Evolutionary conservation across 2,113 vertebrate species (phyloP), one percentile per base, ranked within the genome.

Genomic region (Cariama cristata): DNA sequence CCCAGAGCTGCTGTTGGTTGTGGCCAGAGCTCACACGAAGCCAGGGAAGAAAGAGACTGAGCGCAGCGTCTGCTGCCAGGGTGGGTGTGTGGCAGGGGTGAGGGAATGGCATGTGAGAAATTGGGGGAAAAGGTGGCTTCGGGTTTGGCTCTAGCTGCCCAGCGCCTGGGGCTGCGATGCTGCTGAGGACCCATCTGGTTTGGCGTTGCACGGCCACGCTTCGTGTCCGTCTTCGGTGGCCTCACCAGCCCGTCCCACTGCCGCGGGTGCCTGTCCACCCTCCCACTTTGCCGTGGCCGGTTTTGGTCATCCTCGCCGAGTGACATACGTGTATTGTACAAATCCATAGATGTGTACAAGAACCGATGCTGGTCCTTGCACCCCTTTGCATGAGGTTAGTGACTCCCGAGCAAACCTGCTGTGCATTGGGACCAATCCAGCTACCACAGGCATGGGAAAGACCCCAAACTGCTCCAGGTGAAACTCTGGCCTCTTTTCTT

Each of bases 151-250:
- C 17, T 79, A 62, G 6, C 68, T 90, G 45, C 55, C 66, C 35
- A 20, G 47, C 0, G 0, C 56, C 76, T 76, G 83, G 53, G 52
- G n/a, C 71, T 82, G 55, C 1, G 2, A 3, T 23, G 50, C 21
- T 74, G 38, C 64, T 7, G 40, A 71, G 59, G 50, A 50, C 40
- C 38, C 12, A 1, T 2, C 22, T 58, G 83, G 21, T 69, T 56
- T 11, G 5, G 32, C 27, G 3, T 2, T 21, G 15, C 38, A 45
- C 5, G 3, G 3, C 64, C 20, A 2, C 1, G 2, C 62, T 52
- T 80, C 0, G 0, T 4, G 47, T 22, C 44, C 16, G 6, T 33
- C 42, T 49, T 33, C 0, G 4, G 38, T 69, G 82, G 55, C 53
- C 38, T 72, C 1, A 0, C 24, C 35, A 35, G 15, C 50, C 56